Evolutionary conservation across 2,797 vertebrate species (phyloP), one percentile per base, ranked within the genome.

Genomic region (Paramormyrops hopkinsi): DNA sequence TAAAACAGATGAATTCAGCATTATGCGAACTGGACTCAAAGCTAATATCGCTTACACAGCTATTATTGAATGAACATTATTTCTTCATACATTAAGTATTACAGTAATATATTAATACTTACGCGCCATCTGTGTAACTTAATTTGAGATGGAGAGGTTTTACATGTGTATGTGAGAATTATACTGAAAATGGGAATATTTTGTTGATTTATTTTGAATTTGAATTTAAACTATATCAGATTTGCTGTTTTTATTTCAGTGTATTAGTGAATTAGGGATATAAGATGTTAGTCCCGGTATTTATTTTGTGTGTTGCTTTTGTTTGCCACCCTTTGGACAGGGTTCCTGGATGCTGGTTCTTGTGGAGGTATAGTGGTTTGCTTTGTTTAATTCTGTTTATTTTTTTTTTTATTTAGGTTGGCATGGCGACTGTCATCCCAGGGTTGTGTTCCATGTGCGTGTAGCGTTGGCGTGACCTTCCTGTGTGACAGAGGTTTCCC

Each of bases 181-280:
- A 46, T 46, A 46, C 73, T 46, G 73, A 19, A 41, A 79, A 79
- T 79, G 17, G 37, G 41, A 44, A 46, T 46, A 79, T 79, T 79
- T 46, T 79, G 73, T n/a, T n/a, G 73, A 46, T 79, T 46, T 79
- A 79, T 79, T 46, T 46, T 79, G 73, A 79, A 79, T 79, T 79
- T 19, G 19, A 79, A 79, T 79, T 79, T 79, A 79, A 46, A 9
- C 17, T 46, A 9, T 46, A 79, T 79, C 73, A 46, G 41, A 79
- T n/a, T 19, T 79, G 4, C 37, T 79, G 41, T 79, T 79, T 79
- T 79, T 79, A 79, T 46, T 46, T 46, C 37, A 44, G 73, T 79
- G 17, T 46, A 11, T 79, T 37, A 37, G 65, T 73, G 29, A 44
- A 79, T 46, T 79, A 46, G 41, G 73, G 19, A 46, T n/a, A 65